Base-by-base conservation (phyloP, 1,140 invertebrate genomes). In the Asobara japonica region DNA sequence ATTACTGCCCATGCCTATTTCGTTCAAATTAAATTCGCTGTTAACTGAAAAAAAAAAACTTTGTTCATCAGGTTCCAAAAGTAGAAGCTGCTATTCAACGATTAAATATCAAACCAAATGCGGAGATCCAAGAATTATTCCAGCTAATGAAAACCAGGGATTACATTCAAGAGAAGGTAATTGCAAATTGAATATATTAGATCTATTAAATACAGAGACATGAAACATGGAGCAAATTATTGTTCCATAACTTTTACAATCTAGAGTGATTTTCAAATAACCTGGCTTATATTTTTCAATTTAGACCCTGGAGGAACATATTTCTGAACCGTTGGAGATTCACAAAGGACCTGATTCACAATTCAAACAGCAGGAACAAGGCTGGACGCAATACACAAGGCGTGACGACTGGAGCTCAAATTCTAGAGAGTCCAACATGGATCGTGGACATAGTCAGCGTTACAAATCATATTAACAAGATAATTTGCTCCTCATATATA, bases 1-100 rank as follows among this genome's bases (percentile, higher is more conserved):
- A n/a, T n/a, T n/a, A n/a, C n/a, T n/a, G n/a, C n/a, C n/a, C n/a
- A n/a, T n/a, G n/a, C n/a, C n/a, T n/a, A n/a, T n/a, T n/a, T n/a
- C n/a, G n/a, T n/a, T n/a, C n/a, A n/a, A n/a, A n/a, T n/a, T n/a
- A n/a, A n/a, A n/a, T n/a, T n/a, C n/a, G n/a, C n/a, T n/a, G n/a
- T n/a, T n/a, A n/a, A n/a, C n/a, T n/a, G n/a, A n/a, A n/a, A n/a
- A n/a, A n/a, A n/a, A n/a, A n/a, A n/a, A n/a, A n/a, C n/a, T n/a
- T n/a, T n/a, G n/a, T n/a, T n/a, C n/a, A 88, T 68, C 76, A 91
- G 83, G 76, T 91, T 33, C 81, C 87, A 6, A 76, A 75, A 71
- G 69, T 90, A 1, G 83, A 87, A 75, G 66, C 76, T n/a, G 70
- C 78, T 20, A 76, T 89, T 7, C 66, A 84, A 41, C 73, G 76